A percentile compares a stretch with the other conserved stretches of the same genome.
Evolutionary conservation across 2,797 vertebrate species (phyloP).

Genomic region (Emys orbicularis): DNA sequence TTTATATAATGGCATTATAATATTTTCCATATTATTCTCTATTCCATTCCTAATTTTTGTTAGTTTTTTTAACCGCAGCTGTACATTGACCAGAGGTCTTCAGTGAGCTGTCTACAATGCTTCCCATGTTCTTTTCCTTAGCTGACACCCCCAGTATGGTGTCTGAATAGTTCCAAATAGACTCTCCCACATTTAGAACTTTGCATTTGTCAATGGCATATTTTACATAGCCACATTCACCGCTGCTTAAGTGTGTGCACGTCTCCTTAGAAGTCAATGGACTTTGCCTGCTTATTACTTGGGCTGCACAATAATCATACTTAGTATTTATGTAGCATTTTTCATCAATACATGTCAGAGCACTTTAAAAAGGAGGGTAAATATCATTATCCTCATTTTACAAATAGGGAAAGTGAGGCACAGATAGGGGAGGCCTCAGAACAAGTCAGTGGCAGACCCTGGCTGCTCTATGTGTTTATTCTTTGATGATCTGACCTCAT

Average conservation of each 20-base stretch:
- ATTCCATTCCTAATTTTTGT: neutral
- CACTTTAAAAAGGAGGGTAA: neutral
- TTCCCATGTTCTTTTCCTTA: neutral
- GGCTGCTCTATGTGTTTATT: neutral
- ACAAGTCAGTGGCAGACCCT: neutral
- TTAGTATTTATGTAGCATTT: neutral
- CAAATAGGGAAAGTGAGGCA: neutral
- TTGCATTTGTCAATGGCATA: neutral
- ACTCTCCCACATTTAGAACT: neutral
- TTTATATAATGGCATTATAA: neutral
- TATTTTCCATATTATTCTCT: neutral
- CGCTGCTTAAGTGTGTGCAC: neutral
- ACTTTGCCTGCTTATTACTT: neutral
- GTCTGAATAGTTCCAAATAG: neutral
- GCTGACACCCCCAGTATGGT: neutral
- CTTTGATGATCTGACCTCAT: neutral
- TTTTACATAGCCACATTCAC: too few species aligned
- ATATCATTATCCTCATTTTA: neutral
- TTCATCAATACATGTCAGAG: neutral
- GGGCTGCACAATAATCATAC: neutral
- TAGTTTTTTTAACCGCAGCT: neutral
- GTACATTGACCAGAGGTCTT: neutral
- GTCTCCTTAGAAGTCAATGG: neutral
- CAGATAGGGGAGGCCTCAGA: neutral
- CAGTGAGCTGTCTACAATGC: neutral